phyloP scores from a whole-genome alignment of 2,797 vertebrate species.

The Acropternis orthonyx region DNA sequence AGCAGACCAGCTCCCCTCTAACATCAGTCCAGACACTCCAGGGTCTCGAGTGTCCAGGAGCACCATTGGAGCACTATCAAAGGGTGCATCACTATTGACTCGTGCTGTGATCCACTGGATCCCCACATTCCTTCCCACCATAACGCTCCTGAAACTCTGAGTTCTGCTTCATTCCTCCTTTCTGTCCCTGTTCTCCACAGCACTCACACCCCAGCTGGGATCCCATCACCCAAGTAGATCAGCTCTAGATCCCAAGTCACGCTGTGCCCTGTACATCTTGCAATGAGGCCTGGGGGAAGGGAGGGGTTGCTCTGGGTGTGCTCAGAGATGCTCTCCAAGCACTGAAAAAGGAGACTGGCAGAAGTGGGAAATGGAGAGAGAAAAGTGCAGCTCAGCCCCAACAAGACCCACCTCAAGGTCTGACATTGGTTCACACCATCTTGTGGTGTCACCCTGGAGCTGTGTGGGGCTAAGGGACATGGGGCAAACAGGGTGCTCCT shows the following conservation, averaged over 20 bases:
- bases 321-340: background rate
- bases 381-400: background rate
- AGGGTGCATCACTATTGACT: background rate
- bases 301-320: background rate
- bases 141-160: background rate
- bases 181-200: background rate
- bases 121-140: background rate
- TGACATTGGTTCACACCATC: background rate
- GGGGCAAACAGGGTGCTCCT: background rate
- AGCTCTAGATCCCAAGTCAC: background rate
- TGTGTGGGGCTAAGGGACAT: rapidly evolving
- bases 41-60: too few species aligned
- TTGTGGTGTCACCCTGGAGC: background rate
- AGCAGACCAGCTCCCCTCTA: background rate
- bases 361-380: background rate
- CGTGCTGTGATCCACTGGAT: background rate
- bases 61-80: rapidly evolving
- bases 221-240: background rate
- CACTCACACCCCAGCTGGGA: background rate
- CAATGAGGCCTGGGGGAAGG: background rate
- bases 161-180: background rate
- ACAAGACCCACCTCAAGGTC: background rate
- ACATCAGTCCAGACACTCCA: background rate
- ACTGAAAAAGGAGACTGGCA: background rate
- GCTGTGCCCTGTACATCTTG: background rate